phyloP scores from a whole-genome alignment of 2,113 vertebrate genomes.

The Poeciliopsis retropinna region DNA sequence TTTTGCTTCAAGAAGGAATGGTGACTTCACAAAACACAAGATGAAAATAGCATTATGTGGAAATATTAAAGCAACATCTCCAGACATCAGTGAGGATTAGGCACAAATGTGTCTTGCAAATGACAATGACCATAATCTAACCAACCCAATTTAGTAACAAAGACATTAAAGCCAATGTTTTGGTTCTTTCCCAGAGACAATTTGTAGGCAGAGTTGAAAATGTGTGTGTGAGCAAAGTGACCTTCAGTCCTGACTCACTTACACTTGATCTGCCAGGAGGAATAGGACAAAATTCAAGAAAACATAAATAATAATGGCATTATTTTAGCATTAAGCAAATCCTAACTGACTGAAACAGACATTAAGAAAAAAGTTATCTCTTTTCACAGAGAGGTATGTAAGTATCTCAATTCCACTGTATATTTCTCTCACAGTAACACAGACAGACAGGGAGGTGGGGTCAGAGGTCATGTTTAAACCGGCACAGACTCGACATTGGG shows the following conservation, averaged over 20 bases:
- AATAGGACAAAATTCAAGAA: not conserved
- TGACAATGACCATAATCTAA: too few species aligned
- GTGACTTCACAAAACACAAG: too few species aligned
- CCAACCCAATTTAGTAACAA: too few species aligned
- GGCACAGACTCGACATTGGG: slow-evolving; percentile 14
- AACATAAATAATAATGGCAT: not conserved
- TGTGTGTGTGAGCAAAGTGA: not conserved
- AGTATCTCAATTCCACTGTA: slow-evolving; percentile 2
- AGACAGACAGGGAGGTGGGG: slow-evolving; percentile 3
- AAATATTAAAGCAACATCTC: too few species aligned
- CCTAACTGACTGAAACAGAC: not conserved
- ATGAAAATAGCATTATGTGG: too few species aligned
- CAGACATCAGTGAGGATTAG: too few species aligned
- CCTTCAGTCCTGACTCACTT: not conserved
- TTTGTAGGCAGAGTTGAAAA: not conserved
- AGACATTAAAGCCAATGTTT: too few species aligned
- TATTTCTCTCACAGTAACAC: slow-evolving; percentile 6
- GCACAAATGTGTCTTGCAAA: too few species aligned
- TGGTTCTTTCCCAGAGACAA: not conserved
- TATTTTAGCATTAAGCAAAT: not conserved
- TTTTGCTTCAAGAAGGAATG: too few species aligned
- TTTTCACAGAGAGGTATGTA: not conserved
- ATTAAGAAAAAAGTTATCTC: not conserved
- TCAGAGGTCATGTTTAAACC: slow-evolving; percentile 42
- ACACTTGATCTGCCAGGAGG: not conserved